Evolutionary conservation across 1,140 invertebrate species (phyloP).

Genomic region (Sarcophaga peregrina): DNA sequence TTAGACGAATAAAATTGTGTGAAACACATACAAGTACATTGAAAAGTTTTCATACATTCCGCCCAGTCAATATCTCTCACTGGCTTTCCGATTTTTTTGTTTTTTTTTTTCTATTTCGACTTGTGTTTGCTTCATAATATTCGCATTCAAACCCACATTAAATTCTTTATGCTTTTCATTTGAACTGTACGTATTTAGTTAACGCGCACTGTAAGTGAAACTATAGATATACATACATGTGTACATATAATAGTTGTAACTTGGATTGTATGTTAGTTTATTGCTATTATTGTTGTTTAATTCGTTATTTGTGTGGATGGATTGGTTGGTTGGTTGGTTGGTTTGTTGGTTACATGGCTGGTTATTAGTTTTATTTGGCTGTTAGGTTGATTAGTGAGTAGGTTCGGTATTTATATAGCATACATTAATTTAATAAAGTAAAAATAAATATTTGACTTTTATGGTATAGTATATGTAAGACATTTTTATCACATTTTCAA

Average conservation of each 20-base stretch:
- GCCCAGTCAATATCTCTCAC: no score
- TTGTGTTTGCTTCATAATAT: background rate
- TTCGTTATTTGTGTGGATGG: background rate
- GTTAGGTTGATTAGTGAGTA: constrained; percentile 20
- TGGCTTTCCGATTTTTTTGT: no score
- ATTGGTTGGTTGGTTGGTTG: background rate
- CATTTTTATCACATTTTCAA: no score
- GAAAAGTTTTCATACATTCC: no score
- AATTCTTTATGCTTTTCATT: background rate
- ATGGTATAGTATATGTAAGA: no score
- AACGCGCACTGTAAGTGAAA: background rate
- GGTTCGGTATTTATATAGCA: background rate
- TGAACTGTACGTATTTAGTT: background rate
- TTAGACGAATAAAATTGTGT: background rate
- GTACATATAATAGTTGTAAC: background rate
- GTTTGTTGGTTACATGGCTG: background rate
- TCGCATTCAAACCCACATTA: constrained; percentile 13
- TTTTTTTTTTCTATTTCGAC: no score
- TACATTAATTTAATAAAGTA: no score
- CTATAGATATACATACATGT: background rate
- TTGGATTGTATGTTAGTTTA: background rate
- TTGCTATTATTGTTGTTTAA: background rate
- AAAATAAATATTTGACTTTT: no score
- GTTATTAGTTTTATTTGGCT: background rate
- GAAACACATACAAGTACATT: no score